These are phyloP conservation scores for Nomada ferruginata DNA, from an alignment of 2,888 invertebrate genomes.

Conservation along the genomic window DNA sequence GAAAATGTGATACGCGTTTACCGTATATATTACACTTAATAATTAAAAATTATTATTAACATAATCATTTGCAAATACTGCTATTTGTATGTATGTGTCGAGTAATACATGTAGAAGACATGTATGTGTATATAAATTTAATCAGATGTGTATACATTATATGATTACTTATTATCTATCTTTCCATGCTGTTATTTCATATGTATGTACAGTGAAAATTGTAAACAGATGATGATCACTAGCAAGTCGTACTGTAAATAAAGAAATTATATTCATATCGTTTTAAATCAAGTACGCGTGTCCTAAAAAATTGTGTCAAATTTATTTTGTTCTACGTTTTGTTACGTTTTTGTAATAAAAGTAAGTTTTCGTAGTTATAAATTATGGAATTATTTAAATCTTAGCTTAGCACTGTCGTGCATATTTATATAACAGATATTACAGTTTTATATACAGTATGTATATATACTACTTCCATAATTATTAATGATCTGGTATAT, in stretches of 20 bases:
- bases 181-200: slow-evolving; percentile 8
- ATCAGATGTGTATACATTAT: slow-evolving; percentile 29
- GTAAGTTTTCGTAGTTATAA: neutral
- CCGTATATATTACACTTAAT: slow-evolving; percentile 8
- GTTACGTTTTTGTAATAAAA: neutral
- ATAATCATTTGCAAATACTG: slow-evolving; percentile 17
- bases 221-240: slow-evolving; percentile 24
- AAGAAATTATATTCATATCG: slow-evolving; percentile 41
- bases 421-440: neutral
- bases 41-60: slow-evolving; percentile 14
- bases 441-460: neutral
- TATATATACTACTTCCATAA: neutral
- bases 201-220: slow-evolving; percentile 47
- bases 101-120: slow-evolving; percentile 19
- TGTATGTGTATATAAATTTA: slow-evolving; percentile 46
- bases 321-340: neutral
- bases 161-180: slow-evolving; percentile 24
- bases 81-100: slow-evolving; percentile 30
- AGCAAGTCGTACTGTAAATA: slow-evolving; percentile 52
- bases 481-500: neutral
- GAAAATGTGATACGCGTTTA: slow-evolving; percentile 25
- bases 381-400: neutral
- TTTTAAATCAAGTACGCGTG: neutral
- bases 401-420: too few species aligned
- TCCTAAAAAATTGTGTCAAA: neutral